Percentiles rank a stretch among this genome's conserved stretches.
Conservation (phyloP, 2,113 vertebrate species). For the Pangasianodon gigas region DNA sequence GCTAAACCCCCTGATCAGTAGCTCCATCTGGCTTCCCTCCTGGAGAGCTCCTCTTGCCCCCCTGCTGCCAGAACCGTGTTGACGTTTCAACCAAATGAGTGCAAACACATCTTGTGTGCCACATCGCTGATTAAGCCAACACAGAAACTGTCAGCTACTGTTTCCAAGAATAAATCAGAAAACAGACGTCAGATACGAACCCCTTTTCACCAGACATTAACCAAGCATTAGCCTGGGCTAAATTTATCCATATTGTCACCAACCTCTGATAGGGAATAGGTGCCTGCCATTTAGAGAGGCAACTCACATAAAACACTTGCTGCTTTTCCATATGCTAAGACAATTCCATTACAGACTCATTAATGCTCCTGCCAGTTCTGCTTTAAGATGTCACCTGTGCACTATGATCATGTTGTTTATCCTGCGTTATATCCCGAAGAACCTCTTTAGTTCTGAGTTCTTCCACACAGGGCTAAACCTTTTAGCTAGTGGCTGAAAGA, state of each 20-base stretch:
- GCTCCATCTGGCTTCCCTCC: slow-evolving; percentile 54
- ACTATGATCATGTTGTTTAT: background rate
- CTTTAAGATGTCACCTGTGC: background rate
- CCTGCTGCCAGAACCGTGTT: slow-evolving; percentile 24
- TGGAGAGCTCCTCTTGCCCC: slow-evolving; percentile 27
- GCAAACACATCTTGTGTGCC: slow-evolving; percentile 48
- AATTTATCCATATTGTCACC: background rate
- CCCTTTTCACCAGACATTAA: background rate
- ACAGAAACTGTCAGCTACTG: background rate
- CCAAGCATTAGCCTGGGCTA: background rate
- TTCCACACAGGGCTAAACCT: slow-evolving; percentile 45
- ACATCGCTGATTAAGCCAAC: slow-evolving; percentile 3
- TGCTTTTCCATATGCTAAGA: background rate
- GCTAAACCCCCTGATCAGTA: slow-evolving; percentile 59
- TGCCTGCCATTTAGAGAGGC: background rate
- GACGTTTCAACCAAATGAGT: slow-evolving; percentile 53
- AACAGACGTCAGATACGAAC: background rate
- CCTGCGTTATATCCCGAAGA: background rate
- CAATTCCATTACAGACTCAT: background rate
- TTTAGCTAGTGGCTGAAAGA: slow-evolving; percentile 49
- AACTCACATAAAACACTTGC: background rate
- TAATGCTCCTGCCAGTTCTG: background rate
- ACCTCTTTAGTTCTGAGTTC: background rate
- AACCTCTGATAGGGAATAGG: background rate
- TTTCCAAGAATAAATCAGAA: slow-evolving; percentile 25